phyloP scores from a whole-genome alignment of 2,113 vertebrate species.

The Peromyscus leucopus region DNA sequence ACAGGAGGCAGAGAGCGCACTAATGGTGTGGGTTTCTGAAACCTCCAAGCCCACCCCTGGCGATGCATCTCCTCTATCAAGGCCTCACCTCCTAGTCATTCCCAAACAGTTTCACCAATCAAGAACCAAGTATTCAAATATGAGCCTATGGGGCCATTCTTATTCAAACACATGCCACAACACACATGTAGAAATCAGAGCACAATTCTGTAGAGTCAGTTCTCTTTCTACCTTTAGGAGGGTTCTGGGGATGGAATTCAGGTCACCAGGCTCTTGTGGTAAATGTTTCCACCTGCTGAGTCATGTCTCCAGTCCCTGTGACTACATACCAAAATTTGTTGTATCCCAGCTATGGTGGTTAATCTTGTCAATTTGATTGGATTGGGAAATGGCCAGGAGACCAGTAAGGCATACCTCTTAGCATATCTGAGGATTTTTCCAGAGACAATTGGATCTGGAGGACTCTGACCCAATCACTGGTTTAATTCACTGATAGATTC shows the following conservation, averaged over 20 bases:
- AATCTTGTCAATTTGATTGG: not conserved
- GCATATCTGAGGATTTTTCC: not conserved
- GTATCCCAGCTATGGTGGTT: not conserved
- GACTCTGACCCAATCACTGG: not conserved
- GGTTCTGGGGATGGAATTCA: not conserved
- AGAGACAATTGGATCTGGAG: not conserved
- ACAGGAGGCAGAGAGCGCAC: not conserved
- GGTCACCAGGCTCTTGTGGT: not conserved
- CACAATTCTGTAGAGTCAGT: not conserved
- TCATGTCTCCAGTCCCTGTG: not conserved
- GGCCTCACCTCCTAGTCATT: not conserved
- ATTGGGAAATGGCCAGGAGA: not conserved
- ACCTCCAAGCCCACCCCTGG: not conserved
- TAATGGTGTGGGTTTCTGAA: not conserved
- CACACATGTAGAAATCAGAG: not conserved
- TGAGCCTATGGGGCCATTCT: not conserved
- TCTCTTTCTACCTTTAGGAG: not conserved
- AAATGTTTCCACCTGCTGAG: not conserved
- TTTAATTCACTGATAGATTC: not conserved
- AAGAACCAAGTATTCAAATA: not conserved
- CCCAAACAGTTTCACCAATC: not conserved
- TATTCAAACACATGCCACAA: not conserved
- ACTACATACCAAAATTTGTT: not conserved
- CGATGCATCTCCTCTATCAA: not conserved
- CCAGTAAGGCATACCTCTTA: not conserved